Evolutionary conservation across 53 echinoderm and acorn worm genomes (phyloP).

Genomic region (Crossaster papposus): DNA sequence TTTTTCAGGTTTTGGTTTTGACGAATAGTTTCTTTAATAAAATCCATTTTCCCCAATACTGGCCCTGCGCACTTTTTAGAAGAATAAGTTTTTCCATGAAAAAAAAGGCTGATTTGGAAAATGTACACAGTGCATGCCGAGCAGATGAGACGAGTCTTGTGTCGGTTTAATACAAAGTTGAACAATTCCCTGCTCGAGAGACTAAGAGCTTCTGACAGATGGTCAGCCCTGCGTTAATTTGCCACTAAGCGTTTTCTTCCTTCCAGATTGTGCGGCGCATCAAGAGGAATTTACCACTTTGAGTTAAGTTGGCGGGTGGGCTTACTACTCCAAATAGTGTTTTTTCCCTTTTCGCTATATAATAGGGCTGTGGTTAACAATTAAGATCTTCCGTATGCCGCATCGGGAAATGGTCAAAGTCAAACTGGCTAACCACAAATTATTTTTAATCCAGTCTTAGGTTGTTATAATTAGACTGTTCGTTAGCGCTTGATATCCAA

Average conservation of each 20-base stretch:
- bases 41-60: too few species aligned
- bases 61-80: too few species aligned
- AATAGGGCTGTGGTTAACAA: not conserved
- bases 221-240: constrained; percentile 48
- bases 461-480: too few species aligned
- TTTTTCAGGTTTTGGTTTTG: too few species aligned
- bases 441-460: not conserved
- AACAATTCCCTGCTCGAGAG: not conserved
- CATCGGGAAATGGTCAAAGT: not conserved
- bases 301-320: constrained; percentile 11
- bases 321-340: not conserved
- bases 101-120: too few species aligned
- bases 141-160: too few species aligned
- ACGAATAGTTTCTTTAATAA: too few species aligned
- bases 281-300: constrained; percentile 33
- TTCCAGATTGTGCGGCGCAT: constrained; percentile 22
- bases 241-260: constrained; percentile 42
- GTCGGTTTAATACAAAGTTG: not conserved
- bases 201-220: constrained; percentile 36
- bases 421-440: not conserved
- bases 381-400: not conserved
- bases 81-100: too few species aligned
- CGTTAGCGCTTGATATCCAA: too few species aligned
- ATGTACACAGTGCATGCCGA: too few species aligned
- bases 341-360: not conserved